Base-by-base conservation (phyloP, 2,113 vertebrate genomes). In the Phalacrocorax pelagicus region DNA sequence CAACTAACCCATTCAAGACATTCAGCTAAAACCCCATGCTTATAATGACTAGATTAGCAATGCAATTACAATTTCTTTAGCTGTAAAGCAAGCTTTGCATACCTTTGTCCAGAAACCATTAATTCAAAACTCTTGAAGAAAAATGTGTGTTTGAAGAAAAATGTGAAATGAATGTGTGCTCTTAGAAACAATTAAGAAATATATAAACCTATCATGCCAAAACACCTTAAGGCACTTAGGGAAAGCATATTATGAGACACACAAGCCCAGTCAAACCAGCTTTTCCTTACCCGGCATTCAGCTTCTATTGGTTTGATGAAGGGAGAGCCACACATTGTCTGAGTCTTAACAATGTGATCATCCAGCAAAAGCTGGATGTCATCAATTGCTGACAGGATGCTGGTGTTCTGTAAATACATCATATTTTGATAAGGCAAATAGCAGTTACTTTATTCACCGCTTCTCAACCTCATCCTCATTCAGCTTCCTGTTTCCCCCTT, bases 281-380 rank as follows among this genome's bases (percentile, higher is more conserved):
- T 93, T 94, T 61, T 87, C 59, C 98, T 98, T 98, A 99, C 99
- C 99, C 98, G 97, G 89, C 98, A 98, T 72, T 99, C 99, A 40
- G 94, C 49, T 98, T 99, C 99, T 78, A 99, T 98, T 4, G 99
- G 98, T 95, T 98, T 99, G 97, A 99, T 98, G 96, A 99, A 99
- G 11, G 98, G 98, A 51, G 99, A 99, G 57, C 99, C 98, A 92
- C 98, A 98, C 92, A 99, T 99, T 7, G 99, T 99, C 98, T 99
- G 99, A 23, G 98, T 98, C 97, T 99, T 99, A 77, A 99, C 98
- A 86, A 99, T 96, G 61, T 99, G 99, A 97, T 99, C 99, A 82
- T 99, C 99, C 13, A 99, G 97, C 75, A 99, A 92, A 57, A 99
- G 86, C 90, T 99, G 99, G 88, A 99, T 99, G 74, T 99, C 99